A percentile compares a stretch with the other conserved stretches of the same genome.
Conservation (phyloP, 2,888 invertebrate species). For the Epirrhoe alternata region DNA sequence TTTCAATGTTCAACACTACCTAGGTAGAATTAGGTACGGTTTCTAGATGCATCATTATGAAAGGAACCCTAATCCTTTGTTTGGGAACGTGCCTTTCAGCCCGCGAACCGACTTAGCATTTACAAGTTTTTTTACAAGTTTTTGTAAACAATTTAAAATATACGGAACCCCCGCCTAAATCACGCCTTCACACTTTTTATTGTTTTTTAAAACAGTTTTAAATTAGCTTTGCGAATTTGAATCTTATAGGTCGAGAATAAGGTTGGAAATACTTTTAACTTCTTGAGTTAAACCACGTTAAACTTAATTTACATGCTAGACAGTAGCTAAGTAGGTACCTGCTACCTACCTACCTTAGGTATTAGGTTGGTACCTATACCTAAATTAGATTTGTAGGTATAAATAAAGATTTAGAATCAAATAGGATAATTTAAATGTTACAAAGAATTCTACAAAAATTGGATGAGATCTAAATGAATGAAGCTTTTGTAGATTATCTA, state of each 20-base stretch:
- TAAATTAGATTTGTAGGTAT: too few species aligned
- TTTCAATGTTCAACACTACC: too few species aligned
- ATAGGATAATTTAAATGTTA: too few species aligned
- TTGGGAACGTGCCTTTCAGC: conserved; percentile 17
- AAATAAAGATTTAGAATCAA: too few species aligned
- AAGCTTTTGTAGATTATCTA: too few species aligned
- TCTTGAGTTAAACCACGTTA: background rate
- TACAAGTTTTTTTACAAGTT: conserved; percentile 6
- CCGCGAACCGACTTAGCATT: conserved; percentile 21
- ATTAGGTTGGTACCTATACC: too few species aligned
- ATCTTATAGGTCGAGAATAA: conserved; percentile 1
- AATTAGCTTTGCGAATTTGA: conserved; percentile 5
- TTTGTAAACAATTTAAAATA: conserved; percentile 19
- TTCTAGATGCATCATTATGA: background rate
- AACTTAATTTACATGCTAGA: too few species aligned
- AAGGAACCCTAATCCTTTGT: conserved; percentile 21
- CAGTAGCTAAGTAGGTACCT: too few species aligned
- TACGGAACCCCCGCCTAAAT: conserved; percentile 19
- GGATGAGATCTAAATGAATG: too few species aligned
- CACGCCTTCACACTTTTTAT: conserved; percentile 25
- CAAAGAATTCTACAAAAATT: too few species aligned
- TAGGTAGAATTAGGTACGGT: background rate
- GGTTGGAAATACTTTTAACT: background rate
- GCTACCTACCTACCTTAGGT: too few species aligned
- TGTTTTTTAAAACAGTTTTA: conserved; percentile 20